phyloP scores from a whole-genome alignment of 2,113 vertebrate species.

The Mesembrinibis cayennensis region DNA sequence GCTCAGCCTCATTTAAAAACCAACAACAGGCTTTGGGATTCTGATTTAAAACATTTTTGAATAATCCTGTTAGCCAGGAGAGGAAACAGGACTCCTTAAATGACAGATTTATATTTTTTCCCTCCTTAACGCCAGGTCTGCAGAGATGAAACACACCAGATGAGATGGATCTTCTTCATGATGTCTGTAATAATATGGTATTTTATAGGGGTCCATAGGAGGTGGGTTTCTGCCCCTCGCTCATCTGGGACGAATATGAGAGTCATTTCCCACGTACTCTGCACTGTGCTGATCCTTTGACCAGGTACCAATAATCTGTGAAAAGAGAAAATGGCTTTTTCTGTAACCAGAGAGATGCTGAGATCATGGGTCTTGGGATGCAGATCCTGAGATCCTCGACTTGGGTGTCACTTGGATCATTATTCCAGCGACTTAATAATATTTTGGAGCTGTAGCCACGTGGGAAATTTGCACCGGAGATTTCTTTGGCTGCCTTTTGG shows the following conservation, averaged over 20 bases:
- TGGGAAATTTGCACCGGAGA: accelerated
- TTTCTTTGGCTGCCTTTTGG: neutral
- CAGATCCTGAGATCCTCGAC: neutral
- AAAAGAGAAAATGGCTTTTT: neutral
- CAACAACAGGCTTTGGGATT: conserved; percentile 51
- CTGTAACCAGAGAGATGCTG: neutral
- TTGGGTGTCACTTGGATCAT: neutral
- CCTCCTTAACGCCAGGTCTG: neutral
- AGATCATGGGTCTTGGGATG: neutral
- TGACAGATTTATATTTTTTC: neutral
- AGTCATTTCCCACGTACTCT: neutral
- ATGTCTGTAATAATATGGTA: neutral
- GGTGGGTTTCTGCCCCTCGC: neutral
- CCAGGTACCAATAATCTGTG: neutral
- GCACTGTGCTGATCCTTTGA: neutral
- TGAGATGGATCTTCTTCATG: neutral
- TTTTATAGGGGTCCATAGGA: neutral
- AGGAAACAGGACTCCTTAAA: conserved; percentile 54
- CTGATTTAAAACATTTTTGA: conserved; percentile 56
- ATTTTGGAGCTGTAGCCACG: neutral
- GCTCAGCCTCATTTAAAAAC: conserved; percentile 46
- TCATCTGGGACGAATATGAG: neutral
- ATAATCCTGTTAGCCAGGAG: conserved; percentile 74
- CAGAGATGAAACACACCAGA: neutral
- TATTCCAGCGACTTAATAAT: neutral